A percentile compares a stretch with the other conserved stretches of the same genome.
Conservation (phyloP, 2,797 vertebrate species). For the Tapera naevia region DNA sequence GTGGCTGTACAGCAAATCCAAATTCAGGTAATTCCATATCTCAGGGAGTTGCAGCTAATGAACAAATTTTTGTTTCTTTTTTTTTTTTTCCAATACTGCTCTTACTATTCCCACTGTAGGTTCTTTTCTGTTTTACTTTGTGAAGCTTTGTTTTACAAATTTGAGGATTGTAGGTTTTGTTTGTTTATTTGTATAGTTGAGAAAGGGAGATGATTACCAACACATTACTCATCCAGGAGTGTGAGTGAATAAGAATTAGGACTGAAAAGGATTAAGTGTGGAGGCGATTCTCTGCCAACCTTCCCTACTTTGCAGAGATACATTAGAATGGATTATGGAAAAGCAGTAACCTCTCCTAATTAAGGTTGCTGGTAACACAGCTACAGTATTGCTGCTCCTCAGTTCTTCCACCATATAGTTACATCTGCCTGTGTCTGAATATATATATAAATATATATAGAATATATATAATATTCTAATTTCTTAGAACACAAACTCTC, state of each 20-base stretch:
- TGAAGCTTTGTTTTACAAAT: background rate
- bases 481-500: background rate
- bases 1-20: background rate
- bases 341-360: background rate
- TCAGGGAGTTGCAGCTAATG: background rate
- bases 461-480: too few species aligned
- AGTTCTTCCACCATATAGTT: background rate
- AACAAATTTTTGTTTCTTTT: background rate
- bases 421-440: background rate
- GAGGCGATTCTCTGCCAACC: background rate
- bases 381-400: background rate
- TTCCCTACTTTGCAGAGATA: background rate
- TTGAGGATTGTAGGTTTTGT: background rate
- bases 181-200: background rate
- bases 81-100: accelerated
- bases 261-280: background rate
- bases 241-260: background rate
- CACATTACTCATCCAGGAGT: background rate
- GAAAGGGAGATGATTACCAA: background rate
- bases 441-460: too few species aligned
- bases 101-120: background rate
- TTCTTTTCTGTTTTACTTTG: background rate
- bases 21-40: background rate
- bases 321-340: background rate
- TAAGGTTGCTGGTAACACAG: background rate